Base-by-base conservation (phyloP, 1,140 invertebrate genomes). In the Nymphalis io region DNA sequence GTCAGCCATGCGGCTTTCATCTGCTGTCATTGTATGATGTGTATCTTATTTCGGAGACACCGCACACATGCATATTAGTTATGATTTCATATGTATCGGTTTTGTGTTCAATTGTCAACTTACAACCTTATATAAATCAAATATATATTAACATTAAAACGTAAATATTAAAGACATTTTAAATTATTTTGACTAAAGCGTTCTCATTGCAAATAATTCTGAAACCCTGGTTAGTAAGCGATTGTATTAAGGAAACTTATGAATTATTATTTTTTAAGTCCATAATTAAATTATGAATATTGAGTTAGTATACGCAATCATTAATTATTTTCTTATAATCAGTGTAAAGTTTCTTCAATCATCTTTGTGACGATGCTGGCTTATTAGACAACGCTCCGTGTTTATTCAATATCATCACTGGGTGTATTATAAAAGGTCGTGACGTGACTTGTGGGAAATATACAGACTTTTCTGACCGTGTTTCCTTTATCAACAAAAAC, bases 391-490 rank as follows among this genome's bases (percentile, higher is more conserved):
- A 65, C 44, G 42, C 21, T 57, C 27, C 40, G 51, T 70, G 64
- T 74, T 70, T 63, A 61, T 59, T 53, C 51, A 46, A 69, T 66
- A 51, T 61, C 60, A 39, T 55, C 42, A 39, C n/a, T 57, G 55
- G 44, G 51, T 65, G 61, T 72, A 74, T 67, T 58, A 15, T 62
- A 69, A 53, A 66, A 71, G 62, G 40, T 27, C 62, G 42, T 73
- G 65, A 75, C 76, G 76, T 78, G 76, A 73, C 71, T 78, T 55
- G 16, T 20, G 46, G 61, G 39, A 71, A 68, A 73, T 73, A 75
- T 75, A 63, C 67, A 72, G 71, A 69, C 53, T 62, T 39, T 64
- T 69, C 58, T 60, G 33, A 65, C 68, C 42, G 46, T 64, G 18
- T 70, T 70, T 60, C 46, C 42, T 39, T 42, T 60, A 59, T 39